These are phyloP conservation scores for Nephrotoma appendiculata DNA, from an alignment of 2,888 invertebrate genomes.

Conservation along the genomic window DNA sequence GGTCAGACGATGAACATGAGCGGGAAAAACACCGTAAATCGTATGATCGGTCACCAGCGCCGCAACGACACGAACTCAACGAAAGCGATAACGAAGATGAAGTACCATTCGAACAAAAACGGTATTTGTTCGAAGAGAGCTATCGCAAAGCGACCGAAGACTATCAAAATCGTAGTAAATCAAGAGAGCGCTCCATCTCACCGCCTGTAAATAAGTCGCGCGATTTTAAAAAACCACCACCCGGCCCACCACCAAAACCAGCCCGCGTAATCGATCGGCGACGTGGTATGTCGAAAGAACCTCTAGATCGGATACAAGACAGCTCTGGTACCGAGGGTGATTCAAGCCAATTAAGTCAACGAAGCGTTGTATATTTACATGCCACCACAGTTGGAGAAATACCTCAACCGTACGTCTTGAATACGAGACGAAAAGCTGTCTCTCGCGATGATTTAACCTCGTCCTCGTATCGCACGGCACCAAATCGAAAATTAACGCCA, in stretches of 20 bases:
- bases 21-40: background rate
- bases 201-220: background rate
- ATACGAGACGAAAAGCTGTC: conserved; percentile 43
- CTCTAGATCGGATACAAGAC: conserved; percentile 28
- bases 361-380: conserved; percentile 71
- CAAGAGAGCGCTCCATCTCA: background rate
- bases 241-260: conserved; percentile 32
- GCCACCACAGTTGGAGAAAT: conserved; percentile 81
- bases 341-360: conserved; percentile 64
- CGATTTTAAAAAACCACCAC: conserved; percentile 15
- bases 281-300: conserved; percentile 22
- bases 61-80: background rate
- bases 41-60: background rate
- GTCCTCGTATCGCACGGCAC: conserved; percentile 35
- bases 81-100: background rate
- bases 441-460: conserved; percentile 55
- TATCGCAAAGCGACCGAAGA: background rate
- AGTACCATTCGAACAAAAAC: background rate
- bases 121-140: background rate
- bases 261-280: conserved; percentile 26
- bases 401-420: conserved; percentile 51
- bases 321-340: conserved; percentile 55
- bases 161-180: background rate
- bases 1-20: conserved; percentile 9
- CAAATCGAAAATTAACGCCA: conserved; percentile 21